Evolutionary conservation across 2,888 invertebrate species (phyloP).

Genomic region (Rhopalosiphum nymphaeae): DNA sequence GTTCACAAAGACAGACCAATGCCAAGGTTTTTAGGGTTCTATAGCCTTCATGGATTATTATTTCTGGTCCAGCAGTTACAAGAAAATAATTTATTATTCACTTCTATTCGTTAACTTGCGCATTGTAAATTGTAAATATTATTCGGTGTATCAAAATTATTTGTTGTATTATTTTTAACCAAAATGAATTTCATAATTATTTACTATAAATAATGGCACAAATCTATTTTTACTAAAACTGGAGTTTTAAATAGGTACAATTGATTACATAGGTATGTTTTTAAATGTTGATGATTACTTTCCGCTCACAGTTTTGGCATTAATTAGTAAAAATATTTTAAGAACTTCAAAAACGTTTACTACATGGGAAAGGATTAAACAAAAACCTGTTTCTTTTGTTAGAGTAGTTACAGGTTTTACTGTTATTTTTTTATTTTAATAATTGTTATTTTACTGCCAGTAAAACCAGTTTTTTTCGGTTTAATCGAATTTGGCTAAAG

Average conservation of each 20-base stretch:
- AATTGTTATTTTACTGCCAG: slow-evolving; percentile 28
- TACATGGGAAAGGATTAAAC: slow-evolving; percentile 36
- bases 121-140: slow-evolving; percentile 8
- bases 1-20: slow-evolving; percentile 63
- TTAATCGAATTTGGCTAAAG: background rate
- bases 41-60: slow-evolving; percentile 65
- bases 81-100: slow-evolving; percentile 52
- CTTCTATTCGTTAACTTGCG: background rate
- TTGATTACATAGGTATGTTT: background rate
- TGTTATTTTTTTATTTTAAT: slow-evolving; percentile 43
- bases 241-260: background rate
- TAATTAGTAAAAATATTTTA: slow-evolving; percentile 45
- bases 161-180: background rate
- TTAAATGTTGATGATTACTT: background rate
- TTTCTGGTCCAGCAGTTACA: slow-evolving; percentile 64
- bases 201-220: background rate
- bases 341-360: slow-evolving; percentile 9
- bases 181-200: background rate
- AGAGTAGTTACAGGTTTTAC: slow-evolving; percentile 54
- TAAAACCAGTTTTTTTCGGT: slow-evolving; percentile 44
- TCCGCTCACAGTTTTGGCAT: background rate
- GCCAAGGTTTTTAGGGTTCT: slow-evolving; percentile 60
- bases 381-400: slow-evolving; percentile 56
- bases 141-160: slow-evolving; percentile 1
- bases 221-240: background rate